These are phyloP conservation scores for Dilophus febrilis DNA, from an alignment of 2,888 invertebrate genomes.

Conservation along the genomic window DNA sequence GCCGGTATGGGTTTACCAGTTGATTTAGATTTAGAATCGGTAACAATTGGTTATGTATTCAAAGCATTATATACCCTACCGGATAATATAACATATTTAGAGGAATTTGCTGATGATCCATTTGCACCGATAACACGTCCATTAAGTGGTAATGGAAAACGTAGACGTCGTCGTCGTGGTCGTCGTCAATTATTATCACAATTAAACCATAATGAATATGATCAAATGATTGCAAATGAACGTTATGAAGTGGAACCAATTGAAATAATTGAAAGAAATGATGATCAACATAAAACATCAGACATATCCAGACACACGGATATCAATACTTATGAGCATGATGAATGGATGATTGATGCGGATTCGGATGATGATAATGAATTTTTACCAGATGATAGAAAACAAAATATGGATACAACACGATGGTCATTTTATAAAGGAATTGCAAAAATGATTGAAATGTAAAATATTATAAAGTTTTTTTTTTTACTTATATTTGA, in stretches of 20 bases:
- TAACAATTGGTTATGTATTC: slow-evolving; percentile 11
- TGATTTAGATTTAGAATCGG: slow-evolving; percentile 9
- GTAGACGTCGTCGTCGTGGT: neutral
- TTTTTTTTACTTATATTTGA: too few species aligned
- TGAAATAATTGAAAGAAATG: neutral
- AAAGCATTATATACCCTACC: slow-evolving; percentile 11
- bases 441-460: slow-evolving; percentile 39
- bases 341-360: too few species aligned
- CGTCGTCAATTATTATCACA: neutral
- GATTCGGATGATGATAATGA: neutral
- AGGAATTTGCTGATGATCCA: slow-evolving; percentile 1
- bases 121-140: slow-evolving; percentile 1
- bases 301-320: too few species aligned
- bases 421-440: slow-evolving; percentile 51
- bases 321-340: too few species aligned
- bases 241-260: slow-evolving; percentile 3
- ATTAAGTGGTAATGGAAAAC: neutral
- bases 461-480: slow-evolving; percentile 25
- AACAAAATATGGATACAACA: slow-evolving; percentile 24
- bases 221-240: slow-evolving; percentile 1
- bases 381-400: neutral
- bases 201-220: neutral
- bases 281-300: neutral
- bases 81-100: slow-evolving; percentile 5
- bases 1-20: slow-evolving; percentile 11